Base-by-base conservation (phyloP, 2,113 vertebrate genomes). In the Campylomormyrus tamandua region DNA sequence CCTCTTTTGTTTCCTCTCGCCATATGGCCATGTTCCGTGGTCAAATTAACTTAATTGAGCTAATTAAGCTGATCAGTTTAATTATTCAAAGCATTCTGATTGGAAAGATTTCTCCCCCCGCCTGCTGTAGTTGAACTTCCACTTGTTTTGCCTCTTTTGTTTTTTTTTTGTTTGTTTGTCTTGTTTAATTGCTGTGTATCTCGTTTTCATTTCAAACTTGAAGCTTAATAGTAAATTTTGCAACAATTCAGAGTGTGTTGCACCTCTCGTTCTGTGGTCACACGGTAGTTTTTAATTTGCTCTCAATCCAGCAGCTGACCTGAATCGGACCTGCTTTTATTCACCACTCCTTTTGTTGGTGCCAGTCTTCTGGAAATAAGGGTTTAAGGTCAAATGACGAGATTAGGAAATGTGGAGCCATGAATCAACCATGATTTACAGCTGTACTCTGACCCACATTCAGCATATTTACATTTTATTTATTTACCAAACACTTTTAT, bases 51-150 rank as follows among this genome's bases (percentile, higher is more conserved):
- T 94, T 94, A 94, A 94, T 94, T 94, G 92, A 94, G 94, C 94
- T 94, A 94, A 94, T 94, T 94, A 94, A 94, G 92, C 92, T 93
- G 93, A 94, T 94, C 94, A 94, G 92, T 94, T 94, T 94, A 94
- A 94, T 94, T 94, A 94, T 94, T 94, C 93, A 94, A 91, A 93
- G 91, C 90, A 88, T 84, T 93, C 92, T 93, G 93, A 94, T 94
- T 93, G 94, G 93, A 92, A 88, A 88, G 92, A 92, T 92, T 91
- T 90, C 90, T 48, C 56, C 9, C 87, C 56, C 66, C 87, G 66
- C 77, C 88, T 24, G 31, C 89, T 31, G 58, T 58, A 46, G 83
- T 42, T 84, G 8, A 87, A 87, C 39, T 88, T 88, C 24, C 80
- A 66, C 48, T 24, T 84, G 88, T 74, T 50, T 86, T 5, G 53